Percentiles rank a stretch among this genome's conserved stretches.
Conservation (phyloP, 2,113 vertebrate genomes). For the Gallinago paraguaiae region DNA sequence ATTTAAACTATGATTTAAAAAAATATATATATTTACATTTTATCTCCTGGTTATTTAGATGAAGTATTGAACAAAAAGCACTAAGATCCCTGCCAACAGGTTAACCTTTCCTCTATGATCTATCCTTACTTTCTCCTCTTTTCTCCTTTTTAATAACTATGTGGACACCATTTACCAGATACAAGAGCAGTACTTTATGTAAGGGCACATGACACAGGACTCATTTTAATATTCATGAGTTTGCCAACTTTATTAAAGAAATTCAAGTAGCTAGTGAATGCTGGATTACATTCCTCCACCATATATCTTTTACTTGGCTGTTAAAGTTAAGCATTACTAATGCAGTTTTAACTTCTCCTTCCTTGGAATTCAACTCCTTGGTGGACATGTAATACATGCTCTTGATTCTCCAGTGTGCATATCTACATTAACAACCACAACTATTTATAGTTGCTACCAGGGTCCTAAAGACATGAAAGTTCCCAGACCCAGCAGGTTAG, state of each 20-base stretch:
- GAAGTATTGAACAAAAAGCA: slow-evolving; percentile 14
- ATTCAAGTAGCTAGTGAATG: slow-evolving; percentile 56
- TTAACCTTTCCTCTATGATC: neutral
- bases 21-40: neutral
- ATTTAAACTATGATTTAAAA: neutral
- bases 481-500: neutral
- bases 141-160: slow-evolving; percentile 53
- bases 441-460: slow-evolving; percentile 34
- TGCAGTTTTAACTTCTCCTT: slow-evolving; percentile 20
- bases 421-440: slow-evolving; percentile 6
- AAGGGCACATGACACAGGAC: slow-evolving; percentile 48
- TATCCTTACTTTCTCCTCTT: slow-evolving; percentile 42
- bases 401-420: neutral
- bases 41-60: neutral
- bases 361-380: slow-evolving; percentile 44
- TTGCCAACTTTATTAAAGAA: slow-evolving; percentile 64
- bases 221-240: slow-evolving; percentile 69
- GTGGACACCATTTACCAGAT: slow-evolving; percentile 25
- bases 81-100: neutral
- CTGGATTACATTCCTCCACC: slow-evolving; percentile 45
- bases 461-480: slow-evolving; percentile 34
- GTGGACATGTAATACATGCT: neutral
- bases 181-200: slow-evolving; percentile 17
- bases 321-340: slow-evolving; percentile 37
- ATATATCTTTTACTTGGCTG: slow-evolving; percentile 58